phyloP scores from a whole-genome alignment of 2,888 invertebrate species.

The Anthophora plumipes region DNA sequence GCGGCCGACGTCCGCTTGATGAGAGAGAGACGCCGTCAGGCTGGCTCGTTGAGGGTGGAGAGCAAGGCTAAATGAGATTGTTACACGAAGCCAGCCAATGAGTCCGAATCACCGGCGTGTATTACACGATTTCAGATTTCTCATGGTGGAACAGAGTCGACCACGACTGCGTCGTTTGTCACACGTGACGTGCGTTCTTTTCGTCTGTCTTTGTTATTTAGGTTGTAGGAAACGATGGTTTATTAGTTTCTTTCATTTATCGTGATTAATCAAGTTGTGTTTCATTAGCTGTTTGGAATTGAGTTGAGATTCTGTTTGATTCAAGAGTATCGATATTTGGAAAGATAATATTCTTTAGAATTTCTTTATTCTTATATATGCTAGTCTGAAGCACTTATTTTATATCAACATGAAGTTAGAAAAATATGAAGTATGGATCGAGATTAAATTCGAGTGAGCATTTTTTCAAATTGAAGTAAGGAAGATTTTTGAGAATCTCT shows the following conservation, averaged over 20 bases:
- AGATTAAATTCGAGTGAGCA: too few relatives aligned
- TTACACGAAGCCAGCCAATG: conserved; percentile 78
- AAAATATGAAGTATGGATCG: too few relatives aligned
- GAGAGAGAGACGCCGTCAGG: conserved; percentile 70
- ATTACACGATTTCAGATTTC: conserved; percentile 60
- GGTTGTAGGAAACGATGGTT: neutral
- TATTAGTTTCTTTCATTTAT: conserved; percentile 2
- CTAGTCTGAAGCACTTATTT: too few relatives aligned
- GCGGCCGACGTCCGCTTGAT: conserved; percentile 53
- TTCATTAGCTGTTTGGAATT: too few relatives aligned
- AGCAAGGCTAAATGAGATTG: conserved; percentile 82
- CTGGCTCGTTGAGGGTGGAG: conserved; percentile 63
- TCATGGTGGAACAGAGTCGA: neutral
- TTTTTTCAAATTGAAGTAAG: too few relatives aligned
- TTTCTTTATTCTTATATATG: too few relatives aligned
- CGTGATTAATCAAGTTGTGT: neutral
- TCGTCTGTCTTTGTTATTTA: neutral
- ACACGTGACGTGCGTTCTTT: conserved; percentile 12
- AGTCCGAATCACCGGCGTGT: conserved; percentile 54
- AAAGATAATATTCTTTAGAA: too few relatives aligned
- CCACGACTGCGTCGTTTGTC: conserved; percentile 24
- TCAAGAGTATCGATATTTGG: too few relatives aligned
- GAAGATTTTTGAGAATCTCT: too few relatives aligned
- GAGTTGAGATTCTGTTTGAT: neutral
- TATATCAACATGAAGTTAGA: too few relatives aligned